phyloP scores from a whole-genome alignment of 64 coral and sea anemone species.

The Stichodactyla helianthus region DNA sequence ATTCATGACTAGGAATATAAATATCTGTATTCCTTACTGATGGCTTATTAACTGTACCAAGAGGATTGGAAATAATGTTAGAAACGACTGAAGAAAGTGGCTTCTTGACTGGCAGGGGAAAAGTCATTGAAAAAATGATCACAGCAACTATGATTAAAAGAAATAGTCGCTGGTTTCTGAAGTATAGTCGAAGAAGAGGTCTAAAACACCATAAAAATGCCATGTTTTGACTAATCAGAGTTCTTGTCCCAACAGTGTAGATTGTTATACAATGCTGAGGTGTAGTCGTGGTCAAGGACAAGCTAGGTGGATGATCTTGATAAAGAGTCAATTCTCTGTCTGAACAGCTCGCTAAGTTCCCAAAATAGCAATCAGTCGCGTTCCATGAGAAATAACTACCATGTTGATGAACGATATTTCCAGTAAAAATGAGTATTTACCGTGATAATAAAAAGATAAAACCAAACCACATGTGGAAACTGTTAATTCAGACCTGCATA shows the following conservation, averaged over 20 bases:
- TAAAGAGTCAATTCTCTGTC: too few relatives aligned
- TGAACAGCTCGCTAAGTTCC: too few relatives aligned
- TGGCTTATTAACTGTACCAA: background rate
- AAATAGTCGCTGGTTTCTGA: background rate
- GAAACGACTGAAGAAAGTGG: background rate
- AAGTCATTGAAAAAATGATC: background rate
- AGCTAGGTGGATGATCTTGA: too few relatives aligned
- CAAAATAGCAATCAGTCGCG: too few relatives aligned
- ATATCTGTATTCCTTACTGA: background rate
- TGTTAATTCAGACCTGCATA: too few relatives aligned
- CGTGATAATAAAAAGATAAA: too few relatives aligned
- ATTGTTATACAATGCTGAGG: too few relatives aligned
- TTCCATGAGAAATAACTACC: too few relatives aligned
- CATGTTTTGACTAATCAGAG: background rate
- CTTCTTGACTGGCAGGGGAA: background rate
- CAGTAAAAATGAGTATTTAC: too few relatives aligned
- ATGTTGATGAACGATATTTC: too few relatives aligned
- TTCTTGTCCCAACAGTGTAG: background rate
- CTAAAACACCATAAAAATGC: background rate
- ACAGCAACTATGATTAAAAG: background rate
- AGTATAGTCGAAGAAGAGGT: slow-evolving; percentile 1
- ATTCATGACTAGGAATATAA: background rate
- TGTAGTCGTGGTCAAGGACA: too few relatives aligned
- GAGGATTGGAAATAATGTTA: background rate
- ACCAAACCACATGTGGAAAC: too few relatives aligned